Evolutionary conservation across 2,888 invertebrate genomes (phyloP), one percentile per base, ranked within the genome.

Genomic region (Polymixis flavicincta): DNA sequence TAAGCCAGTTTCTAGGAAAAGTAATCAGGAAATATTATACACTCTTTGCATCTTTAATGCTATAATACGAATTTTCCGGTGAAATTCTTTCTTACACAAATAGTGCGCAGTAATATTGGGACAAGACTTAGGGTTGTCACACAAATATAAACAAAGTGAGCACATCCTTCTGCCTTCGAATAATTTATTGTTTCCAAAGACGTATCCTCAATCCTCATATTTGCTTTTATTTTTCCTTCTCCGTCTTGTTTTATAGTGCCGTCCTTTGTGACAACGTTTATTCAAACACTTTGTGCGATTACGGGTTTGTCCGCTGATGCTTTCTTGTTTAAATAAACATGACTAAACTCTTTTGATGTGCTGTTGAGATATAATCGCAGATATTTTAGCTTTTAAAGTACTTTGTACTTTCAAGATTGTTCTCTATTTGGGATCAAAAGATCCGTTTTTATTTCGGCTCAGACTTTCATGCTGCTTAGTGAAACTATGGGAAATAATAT

Each of bases 101-200:
- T 84, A 83, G 70, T 76, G 74, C 63, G 82, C 87, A 85, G 88
- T 91, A 87, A 90, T 89, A 90, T 90, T 86, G 85, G 82, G 87
- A 85, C 79, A 84, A 83, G 80, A 83, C 80, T 89, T 74, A 85
- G 84, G 80, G 79, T 83, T 86, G 92, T 90, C 90, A 89, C 84
- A 87, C 88, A 90, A 92, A 93, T 90, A 90, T 90, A 93, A 93
- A 93, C 91, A 92, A 91, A 92, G 87, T 90, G 89, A 88, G 87
- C 88, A 86, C 85, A 88, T 85, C 85, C 89, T 90, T 86, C 73
- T 82, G 87, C 84, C 84, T 84, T 82, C 85, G 89, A 91, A 92
- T 93, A 92, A 94, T 93, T 92, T 92, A 92, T 93, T 92, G 92
- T 92, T 92, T 91, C 89, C 87, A 88, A 90, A 91, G 89, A 89